Conservation (phyloP, 2,113 vertebrate genomes). For the Meles meles region DNA sequence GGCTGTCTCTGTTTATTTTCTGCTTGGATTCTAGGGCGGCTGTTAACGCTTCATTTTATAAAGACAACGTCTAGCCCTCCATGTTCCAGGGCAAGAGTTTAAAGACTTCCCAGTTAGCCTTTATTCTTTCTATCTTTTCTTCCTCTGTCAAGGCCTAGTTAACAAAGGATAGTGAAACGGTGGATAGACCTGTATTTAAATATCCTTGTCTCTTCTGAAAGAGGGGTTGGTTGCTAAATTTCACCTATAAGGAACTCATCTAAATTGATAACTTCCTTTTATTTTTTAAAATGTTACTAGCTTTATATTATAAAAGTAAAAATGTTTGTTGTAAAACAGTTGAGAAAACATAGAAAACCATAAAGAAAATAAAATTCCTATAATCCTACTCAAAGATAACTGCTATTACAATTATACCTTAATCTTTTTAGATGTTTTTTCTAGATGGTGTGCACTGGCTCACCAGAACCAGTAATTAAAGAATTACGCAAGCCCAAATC, state of each 20-base stretch:
- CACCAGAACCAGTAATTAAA: neutral
- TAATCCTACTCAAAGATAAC: neutral
- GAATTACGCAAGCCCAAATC: neutral
- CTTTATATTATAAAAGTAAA: neutral
- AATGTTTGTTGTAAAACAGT: neutral
- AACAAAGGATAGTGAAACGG: neutral
- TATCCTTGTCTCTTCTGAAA: neutral
- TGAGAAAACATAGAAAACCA: slow-evolving; percentile 1
- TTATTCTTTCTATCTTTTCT: neutral
- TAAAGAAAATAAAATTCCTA: slow-evolving; percentile 5
- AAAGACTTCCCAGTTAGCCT: neutral
- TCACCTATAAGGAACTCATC: neutral
- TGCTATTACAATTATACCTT: neutral
- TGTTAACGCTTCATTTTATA: slow-evolving; percentile 1
- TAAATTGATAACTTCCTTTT: neutral
- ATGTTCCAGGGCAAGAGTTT: neutral
- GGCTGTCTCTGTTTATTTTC: slow-evolving; percentile 16
- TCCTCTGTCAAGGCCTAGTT: neutral
- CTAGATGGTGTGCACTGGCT: neutral
- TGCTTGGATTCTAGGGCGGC: neutral
- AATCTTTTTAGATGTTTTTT: neutral
- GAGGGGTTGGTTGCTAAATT: neutral
- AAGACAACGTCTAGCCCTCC: neutral
- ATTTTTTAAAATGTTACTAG: neutral
- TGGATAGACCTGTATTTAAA: neutral